These are phyloP conservation scores for Dryococelus australis DNA, from an alignment of 2,888 invertebrate species.

Conservation along the genomic window DNA sequence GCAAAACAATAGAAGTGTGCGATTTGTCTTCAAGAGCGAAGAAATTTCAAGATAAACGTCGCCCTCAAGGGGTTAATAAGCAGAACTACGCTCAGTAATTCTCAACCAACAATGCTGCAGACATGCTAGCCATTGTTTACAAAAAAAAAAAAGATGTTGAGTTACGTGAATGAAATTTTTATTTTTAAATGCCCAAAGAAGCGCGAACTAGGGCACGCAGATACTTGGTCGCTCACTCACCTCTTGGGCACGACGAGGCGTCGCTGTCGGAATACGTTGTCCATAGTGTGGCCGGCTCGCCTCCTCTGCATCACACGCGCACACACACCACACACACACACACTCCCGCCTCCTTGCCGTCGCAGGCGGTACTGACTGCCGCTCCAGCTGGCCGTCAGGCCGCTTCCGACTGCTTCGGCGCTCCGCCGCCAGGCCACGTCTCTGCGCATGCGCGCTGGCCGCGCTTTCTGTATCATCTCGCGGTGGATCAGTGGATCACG, in stretches of 20 bases:
- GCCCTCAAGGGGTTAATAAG: too few relatives aligned
- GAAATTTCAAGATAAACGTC: too few relatives aligned
- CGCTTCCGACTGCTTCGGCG: neutral
- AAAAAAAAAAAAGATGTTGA: too few relatives aligned
- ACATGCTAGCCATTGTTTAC: too few relatives aligned
- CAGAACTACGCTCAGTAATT: too few relatives aligned
- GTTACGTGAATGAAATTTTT: too few relatives aligned
- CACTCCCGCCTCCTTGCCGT: slow-evolving; percentile 34
- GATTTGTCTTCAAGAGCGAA: too few relatives aligned
- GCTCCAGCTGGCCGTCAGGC: neutral
- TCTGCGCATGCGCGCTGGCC: neutral
- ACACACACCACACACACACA: slow-evolving; percentile 32
- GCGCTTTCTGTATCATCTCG: neutral
- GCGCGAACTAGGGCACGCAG: too few relatives aligned
- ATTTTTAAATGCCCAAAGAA: too few relatives aligned
- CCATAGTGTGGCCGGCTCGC: slow-evolving; percentile 42
- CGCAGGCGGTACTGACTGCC: neutral
- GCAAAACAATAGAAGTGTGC: too few relatives aligned
- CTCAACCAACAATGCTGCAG: too few relatives aligned
- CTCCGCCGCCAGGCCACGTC: slow-evolving; percentile 18
- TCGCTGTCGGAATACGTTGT: slow-evolving; percentile 56
- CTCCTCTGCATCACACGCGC: neutral
- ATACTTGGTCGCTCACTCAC: slow-evolving; percentile 48
- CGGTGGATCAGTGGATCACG: too few relatives aligned
- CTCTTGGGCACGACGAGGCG: slow-evolving; percentile 57